These are phyloP conservation scores for Neodiprion virginianus DNA, from an alignment of 1,140 invertebrate genomes.

Conservation along the genomic window DNA sequence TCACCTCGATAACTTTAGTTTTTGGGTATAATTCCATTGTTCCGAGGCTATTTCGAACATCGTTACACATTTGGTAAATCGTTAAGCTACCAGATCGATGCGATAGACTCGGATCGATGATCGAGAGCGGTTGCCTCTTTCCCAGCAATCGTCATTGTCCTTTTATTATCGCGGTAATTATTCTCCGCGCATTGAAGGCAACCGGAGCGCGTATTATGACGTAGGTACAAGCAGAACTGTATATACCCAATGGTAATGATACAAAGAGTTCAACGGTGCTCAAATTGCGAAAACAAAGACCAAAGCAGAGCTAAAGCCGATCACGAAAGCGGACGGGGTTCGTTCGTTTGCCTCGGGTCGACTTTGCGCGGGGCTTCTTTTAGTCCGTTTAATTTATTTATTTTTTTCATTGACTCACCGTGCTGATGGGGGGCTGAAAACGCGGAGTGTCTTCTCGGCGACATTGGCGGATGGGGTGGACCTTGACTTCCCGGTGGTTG, in stretches of 20 bases:
- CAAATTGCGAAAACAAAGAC: neutral
- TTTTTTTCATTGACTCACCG: slow-evolving; percentile 43
- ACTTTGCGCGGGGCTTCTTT: neutral
- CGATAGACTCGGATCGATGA: no score
- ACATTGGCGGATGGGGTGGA: slow-evolving; percentile 61
- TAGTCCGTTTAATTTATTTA: neutral
- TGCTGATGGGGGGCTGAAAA: slow-evolving; percentile 61
- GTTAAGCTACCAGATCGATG: no score
- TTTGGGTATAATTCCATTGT: no score
- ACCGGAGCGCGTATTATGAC: neutral
- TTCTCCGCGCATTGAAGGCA: no score
- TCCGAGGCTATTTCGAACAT: no score
- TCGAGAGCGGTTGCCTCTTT: no score
- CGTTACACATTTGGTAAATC: no score
- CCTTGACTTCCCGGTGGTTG: slow-evolving; percentile 73
- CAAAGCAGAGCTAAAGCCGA: neutral
- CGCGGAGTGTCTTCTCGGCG: slow-evolving; percentile 58
- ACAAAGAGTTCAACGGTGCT: neutral
- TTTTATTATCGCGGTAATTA: neutral
- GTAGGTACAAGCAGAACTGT: neutral
- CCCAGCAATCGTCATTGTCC: no score
- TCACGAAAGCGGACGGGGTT: neutral
- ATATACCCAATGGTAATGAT: no score
- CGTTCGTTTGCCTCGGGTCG: neutral
- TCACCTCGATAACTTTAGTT: no score